phyloP scores from a whole-genome alignment of 2,113 vertebrate genomes.

The Copsychus sechellarum region DNA sequence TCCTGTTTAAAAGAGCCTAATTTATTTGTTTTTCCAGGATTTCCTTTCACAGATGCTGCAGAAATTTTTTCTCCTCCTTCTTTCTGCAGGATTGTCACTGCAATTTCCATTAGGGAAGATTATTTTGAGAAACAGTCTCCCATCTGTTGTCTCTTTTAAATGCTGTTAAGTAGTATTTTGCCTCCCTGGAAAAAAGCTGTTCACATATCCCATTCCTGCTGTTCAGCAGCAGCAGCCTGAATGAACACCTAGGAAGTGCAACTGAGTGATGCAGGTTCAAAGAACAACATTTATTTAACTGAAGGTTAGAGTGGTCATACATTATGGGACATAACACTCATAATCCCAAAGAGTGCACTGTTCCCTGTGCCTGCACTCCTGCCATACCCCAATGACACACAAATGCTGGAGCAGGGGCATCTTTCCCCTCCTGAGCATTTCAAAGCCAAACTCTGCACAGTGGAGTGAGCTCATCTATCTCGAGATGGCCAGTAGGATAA shows the following conservation, averaged over 20 bases:
- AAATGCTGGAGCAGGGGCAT: accelerated
- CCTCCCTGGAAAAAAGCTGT: not conserved
- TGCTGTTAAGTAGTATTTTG: not conserved
- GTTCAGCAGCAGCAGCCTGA: not conserved
- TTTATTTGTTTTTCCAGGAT: constrained; percentile 19
- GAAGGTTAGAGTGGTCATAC: not conserved
- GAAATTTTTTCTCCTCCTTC: not conserved
- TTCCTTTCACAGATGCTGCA: constrained; percentile 12
- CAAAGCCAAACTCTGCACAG: not conserved
- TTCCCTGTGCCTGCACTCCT: not conserved
- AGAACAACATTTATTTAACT: not conserved
- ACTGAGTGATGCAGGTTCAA: not conserved
- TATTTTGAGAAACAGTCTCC: constrained; percentile 11
- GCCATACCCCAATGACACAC: accelerated
- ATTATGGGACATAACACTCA: not conserved
- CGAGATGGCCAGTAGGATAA: not conserved
- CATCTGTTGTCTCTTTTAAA: constrained; percentile 26
- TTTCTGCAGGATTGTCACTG: not conserved
- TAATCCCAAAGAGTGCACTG: not conserved
- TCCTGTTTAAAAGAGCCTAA: not conserved
- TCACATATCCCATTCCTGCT: not conserved
- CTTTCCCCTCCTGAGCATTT: not conserved
- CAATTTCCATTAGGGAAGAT: constrained; percentile 21
- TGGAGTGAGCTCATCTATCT: not conserved
- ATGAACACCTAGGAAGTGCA: not conserved